Evolutionary conservation across 2,888 invertebrate genomes (phyloP), one percentile per base, ranked within the genome.

Genomic region (Macaria liturata): DNA sequence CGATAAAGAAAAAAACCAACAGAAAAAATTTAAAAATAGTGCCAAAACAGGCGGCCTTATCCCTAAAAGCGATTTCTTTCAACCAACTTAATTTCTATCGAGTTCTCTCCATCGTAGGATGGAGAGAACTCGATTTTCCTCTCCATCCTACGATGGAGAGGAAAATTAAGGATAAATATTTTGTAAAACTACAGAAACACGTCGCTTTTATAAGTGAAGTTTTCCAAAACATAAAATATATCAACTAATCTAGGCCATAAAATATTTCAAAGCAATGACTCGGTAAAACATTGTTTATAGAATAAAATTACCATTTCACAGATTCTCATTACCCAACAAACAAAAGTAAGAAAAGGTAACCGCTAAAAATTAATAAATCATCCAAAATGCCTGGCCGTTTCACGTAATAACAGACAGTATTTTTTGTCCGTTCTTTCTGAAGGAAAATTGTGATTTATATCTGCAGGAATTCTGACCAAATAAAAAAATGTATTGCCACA

Each of bases 231-330:
- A 37, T 7, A 4, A 37, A 37, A 37, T 37, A 37, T 37, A 4
- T 4, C 7, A 37, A 37, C 7, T 37, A 6, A 6, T 6, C 4
- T 6, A 2, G 34, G 34, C 4, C 5, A 37, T 37, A 34, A 50
- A 50, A 44, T 44, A 51, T 45, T 51, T 45, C 51, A 60, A 43
- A 56, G 48, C 49, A 53, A 46, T 55, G 55, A 52, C 48, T 59
- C 61, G 55, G 55, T 51, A 49, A 72, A 71, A 72, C 73, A 71
- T 69, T 70, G 66, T 66, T 70, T 69, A 67, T 68, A 69, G 71
- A 76, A 75, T 78, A 71, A 76, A 76, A 76, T 78, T 76, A 76
- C 69, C 72, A 72, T 74, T 76, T 62, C 68, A 59, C 67, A 70
- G 67, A 70, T 68, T 68, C 72, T 73, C 70, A 76, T 76, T 78